These are phyloP conservation scores for Tiphia femorata DNA, from an alignment of 2,888 invertebrate genomes.

Conservation along the genomic window DNA sequence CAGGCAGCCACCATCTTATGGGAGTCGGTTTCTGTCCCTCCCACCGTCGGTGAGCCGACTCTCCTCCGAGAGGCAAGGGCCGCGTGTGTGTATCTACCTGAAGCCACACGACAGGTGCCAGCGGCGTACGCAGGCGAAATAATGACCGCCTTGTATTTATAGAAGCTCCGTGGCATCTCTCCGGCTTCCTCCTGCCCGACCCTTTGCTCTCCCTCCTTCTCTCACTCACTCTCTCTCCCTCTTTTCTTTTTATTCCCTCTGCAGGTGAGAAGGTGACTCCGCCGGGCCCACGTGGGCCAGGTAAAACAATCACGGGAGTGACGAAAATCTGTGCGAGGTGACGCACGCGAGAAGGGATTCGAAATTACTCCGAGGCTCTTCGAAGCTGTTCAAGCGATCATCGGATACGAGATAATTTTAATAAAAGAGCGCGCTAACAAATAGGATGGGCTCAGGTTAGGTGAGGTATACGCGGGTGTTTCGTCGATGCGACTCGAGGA, in stretches of 20 bases:
- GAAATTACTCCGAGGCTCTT: background rate
- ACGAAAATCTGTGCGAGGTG: background rate
- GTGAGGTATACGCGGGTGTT: no score
- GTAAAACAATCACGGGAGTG: constrained; percentile 4
- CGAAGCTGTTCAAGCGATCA: no score
- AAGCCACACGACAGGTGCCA: constrained; percentile 68
- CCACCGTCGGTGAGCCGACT: constrained; percentile 30
- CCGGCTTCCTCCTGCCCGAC: background rate
- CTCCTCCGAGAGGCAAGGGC: no score
- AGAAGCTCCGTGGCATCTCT: constrained; percentile 23
- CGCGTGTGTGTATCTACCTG: constrained; percentile 25
- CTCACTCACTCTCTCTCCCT: no score
- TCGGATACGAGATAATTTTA: no score
- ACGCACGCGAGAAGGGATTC: background rate
- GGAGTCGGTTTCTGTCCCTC: constrained; percentile 52
- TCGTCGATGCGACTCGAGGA: no score
- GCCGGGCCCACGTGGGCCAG: background rate
- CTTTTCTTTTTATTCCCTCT: background rate
- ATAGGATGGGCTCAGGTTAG: no score
- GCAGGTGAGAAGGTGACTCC: background rate
- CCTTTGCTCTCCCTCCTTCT: no score
- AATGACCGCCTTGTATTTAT: constrained; percentile 55
- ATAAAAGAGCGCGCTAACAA: no score
- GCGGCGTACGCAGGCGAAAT: constrained; percentile 58
- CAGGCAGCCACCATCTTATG: constrained; percentile 39